Conservation (phyloP, 2,797 vertebrate genomes). For the Steatocranus sp. region DNA sequence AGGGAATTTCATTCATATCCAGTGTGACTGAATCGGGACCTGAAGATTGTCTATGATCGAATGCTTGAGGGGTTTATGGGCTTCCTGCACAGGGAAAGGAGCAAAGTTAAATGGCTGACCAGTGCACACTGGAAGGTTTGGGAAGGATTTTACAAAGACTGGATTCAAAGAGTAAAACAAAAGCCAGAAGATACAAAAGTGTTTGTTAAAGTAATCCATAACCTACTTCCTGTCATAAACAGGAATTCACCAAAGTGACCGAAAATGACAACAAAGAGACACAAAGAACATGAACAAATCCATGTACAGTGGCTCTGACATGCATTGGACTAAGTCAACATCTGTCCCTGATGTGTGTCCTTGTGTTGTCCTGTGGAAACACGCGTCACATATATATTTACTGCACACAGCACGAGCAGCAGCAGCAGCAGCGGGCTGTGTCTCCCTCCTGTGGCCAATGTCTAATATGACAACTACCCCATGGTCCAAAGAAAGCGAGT, state of each 20-base stretch:
- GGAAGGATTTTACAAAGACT: background rate
- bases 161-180: background rate
- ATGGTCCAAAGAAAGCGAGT: background rate
- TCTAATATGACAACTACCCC: background rate
- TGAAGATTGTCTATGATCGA: fast-evolving
- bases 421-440: slow-evolving; percentile 7
- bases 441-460: slow-evolving; percentile 43
- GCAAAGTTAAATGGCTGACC: background rate
- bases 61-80: background rate
- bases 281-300: background rate
- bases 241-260: background rate
- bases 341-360: background rate
- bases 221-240: background rate
- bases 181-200: background rate
- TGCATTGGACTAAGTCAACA: background rate
- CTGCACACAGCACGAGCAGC: background rate
- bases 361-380: background rate
- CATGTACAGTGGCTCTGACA: fast-evolving
- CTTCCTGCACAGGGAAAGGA: background rate
- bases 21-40: background rate
- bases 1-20: background rate
- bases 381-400: fast-evolving
- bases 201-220: background rate
- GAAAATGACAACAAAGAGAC: background rate
- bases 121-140: background rate